Percentiles rank a stretch among this genome's conserved stretches.
Conservation (phyloP, 2,113 vertebrate genomes). For the Tiliqua scincoides region DNA sequence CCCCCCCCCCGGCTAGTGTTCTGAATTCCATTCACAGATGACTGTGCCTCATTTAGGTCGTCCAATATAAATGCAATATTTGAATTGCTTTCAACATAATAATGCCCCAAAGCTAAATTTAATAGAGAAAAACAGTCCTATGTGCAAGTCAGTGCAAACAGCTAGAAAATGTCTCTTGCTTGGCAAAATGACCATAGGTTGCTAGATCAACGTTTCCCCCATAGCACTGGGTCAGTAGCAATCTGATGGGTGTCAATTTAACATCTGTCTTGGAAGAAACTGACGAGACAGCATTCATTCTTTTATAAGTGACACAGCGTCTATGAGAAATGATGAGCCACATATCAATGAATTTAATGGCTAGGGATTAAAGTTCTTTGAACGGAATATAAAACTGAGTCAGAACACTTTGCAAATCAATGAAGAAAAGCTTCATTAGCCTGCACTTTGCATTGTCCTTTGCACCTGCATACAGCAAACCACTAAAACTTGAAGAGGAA, state of each 20-base stretch:
- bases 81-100: slow-evolving; percentile 68
- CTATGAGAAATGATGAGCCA: slow-evolving; percentile 17
- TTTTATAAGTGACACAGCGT: slow-evolving; percentile 29
- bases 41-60: slow-evolving; percentile 59
- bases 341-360: slow-evolving; percentile 16
- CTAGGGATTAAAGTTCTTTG: slow-evolving; percentile 18
- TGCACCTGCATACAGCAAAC: not conserved
- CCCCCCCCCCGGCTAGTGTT: slow-evolving; percentile 58
- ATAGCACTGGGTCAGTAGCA: slow-evolving; percentile 20
- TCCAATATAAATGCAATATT: slow-evolving; percentile 69
- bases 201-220: slow-evolving; percentile 40
- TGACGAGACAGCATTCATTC: slow-evolving; percentile 14
- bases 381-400: slow-evolving; percentile 7
- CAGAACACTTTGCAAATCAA: slow-evolving; percentile 16
- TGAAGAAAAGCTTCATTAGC: not conserved
- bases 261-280: not conserved
- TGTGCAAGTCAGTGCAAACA: slow-evolving; percentile 46
- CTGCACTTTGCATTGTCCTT: not conserved
- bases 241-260: slow-evolving; percentile 30
- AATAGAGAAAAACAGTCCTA: slow-evolving; percentile 47
- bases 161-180: slow-evolving; percentile 55
- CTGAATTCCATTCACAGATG: slow-evolving; percentile 64
- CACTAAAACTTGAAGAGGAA: not conserved
- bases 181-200: slow-evolving; percentile 39
- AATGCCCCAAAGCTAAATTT: slow-evolving; percentile 65